A percentile compares a stretch with the other conserved stretches of the same genome.
Evolutionary conservation across 2,888 invertebrate species (phyloP).

Genomic region (Yponomeuta malinellus): DNA sequence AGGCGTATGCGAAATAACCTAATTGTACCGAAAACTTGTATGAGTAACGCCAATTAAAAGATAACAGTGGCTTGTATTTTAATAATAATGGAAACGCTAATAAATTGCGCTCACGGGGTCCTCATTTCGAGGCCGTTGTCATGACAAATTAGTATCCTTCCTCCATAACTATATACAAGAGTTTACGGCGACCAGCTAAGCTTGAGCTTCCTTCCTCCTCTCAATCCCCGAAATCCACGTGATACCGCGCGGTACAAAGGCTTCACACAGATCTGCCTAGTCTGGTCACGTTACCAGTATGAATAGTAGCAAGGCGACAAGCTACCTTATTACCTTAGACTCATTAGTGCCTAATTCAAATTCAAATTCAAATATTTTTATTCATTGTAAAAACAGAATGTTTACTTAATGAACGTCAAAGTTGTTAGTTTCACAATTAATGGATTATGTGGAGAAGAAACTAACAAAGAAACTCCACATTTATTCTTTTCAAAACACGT

Average conservation of each 20-base stretch:
- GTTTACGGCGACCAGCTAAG: not conserved
- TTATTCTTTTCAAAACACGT: no score
- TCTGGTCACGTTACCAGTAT: not conserved
- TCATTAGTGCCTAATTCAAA: not conserved
- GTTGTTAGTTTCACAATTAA: no score
- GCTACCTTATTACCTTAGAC: not conserved
- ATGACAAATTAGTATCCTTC: slow-evolving; percentile 3
- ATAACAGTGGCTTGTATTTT: not conserved
- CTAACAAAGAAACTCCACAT: no score
- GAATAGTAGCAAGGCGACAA: not conserved
- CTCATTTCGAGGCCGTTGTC: slow-evolving; percentile 1
- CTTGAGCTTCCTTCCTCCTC: not conserved
- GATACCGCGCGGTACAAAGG: not conserved
- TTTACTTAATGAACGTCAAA: no score
- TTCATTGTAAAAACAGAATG: no score
- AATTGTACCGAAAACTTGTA: no score
- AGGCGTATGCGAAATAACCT: no score
- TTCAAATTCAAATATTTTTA: no score
- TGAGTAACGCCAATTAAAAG: not conserved
- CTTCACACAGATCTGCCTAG: not conserved
- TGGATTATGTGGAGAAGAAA: no score
- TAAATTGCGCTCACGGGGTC: not conserved
- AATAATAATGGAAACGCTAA: not conserved
- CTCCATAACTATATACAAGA: not conserved
- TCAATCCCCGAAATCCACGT: not conserved